phyloP scores from a whole-genome alignment of 2,113 vertebrate genomes.

The Petromus typicus region DNA sequence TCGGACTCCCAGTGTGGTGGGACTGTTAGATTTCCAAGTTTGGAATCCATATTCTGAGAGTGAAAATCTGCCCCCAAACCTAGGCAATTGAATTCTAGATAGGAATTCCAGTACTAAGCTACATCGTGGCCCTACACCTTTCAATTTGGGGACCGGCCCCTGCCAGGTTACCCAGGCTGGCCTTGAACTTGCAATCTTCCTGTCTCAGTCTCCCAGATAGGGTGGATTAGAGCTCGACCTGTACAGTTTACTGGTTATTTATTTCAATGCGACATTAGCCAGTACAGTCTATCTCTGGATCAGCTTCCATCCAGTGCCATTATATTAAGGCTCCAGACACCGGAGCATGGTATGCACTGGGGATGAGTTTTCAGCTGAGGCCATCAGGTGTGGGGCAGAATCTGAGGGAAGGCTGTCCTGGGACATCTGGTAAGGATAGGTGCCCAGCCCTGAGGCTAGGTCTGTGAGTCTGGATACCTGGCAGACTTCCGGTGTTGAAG shows the following conservation, averaged over 20 bases:
- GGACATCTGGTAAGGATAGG: not conserved
- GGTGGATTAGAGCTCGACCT: not conserved
- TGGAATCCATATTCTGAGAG: not conserved
- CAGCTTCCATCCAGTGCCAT: not conserved
- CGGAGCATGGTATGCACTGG: not conserved
- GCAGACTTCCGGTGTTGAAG: not conserved
- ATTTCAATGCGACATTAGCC: not conserved
- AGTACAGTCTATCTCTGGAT: not conserved
- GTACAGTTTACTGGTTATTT: not conserved
- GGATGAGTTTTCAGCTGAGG: too few relatives aligned
- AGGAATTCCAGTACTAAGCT: not conserved
- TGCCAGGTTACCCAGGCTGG: not conserved
- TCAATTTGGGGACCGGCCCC: not conserved
- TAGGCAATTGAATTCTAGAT: not conserved
- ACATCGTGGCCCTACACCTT: not conserved
- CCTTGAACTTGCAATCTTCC: not conserved
- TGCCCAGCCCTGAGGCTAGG: not conserved
- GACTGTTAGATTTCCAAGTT: not conserved
- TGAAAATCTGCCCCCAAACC: not conserved
- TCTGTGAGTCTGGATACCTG: not conserved
- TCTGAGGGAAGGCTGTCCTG: too few relatives aligned
- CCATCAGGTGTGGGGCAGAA: too few relatives aligned
- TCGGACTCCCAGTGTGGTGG: rapidly evolving
- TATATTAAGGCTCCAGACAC: not conserved
- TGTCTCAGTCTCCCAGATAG: not conserved